These are phyloP conservation scores for Phymorhynchus buccinoides DNA, from an alignment of 1,140 invertebrate species.

Conservation along the genomic window DNA sequence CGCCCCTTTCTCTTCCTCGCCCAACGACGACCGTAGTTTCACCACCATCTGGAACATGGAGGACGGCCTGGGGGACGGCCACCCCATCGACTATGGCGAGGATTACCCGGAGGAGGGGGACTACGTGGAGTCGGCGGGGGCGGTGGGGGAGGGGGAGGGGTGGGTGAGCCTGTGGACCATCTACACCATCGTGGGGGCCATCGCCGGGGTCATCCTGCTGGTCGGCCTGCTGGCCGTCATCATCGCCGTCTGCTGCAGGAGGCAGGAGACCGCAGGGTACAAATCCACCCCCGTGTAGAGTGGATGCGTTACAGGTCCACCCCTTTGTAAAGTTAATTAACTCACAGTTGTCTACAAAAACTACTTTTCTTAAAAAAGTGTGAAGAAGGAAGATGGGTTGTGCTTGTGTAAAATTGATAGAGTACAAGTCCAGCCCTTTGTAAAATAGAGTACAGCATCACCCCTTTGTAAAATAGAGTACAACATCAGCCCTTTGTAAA, in stretches of 20 bases:
- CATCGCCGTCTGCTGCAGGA: constrained; percentile 59
- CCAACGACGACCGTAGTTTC: background rate
- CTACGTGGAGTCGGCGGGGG: background rate
- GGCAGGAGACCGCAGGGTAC: constrained; percentile 49
- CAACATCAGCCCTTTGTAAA: no score
- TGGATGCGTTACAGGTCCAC: no score
- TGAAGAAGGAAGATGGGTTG: no score
- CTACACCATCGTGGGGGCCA: constrained; percentile 63
- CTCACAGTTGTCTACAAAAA: no score
- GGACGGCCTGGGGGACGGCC: constrained; percentile 32
- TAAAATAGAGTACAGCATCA: no score
- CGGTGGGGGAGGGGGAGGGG: background rate
- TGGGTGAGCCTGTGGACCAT: constrained; percentile 59
- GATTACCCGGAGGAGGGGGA: constrained; percentile 4
- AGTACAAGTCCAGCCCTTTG: no score
- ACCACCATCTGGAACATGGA: constrained; percentile 32
- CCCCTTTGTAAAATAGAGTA: no score
- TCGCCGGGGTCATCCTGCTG: constrained; percentile 60
- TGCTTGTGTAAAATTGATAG: no score
- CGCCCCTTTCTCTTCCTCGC: background rate
- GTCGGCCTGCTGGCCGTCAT: constrained; percentile 62
- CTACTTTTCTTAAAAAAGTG: no score
- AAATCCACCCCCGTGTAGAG: constrained; percentile 62
- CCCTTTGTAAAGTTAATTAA: no score
- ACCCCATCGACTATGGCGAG: constrained; percentile 21